Evolutionary conservation across 2,113 vertebrate genomes (phyloP).

Genomic region (Chaenogobius annularis): DNA sequence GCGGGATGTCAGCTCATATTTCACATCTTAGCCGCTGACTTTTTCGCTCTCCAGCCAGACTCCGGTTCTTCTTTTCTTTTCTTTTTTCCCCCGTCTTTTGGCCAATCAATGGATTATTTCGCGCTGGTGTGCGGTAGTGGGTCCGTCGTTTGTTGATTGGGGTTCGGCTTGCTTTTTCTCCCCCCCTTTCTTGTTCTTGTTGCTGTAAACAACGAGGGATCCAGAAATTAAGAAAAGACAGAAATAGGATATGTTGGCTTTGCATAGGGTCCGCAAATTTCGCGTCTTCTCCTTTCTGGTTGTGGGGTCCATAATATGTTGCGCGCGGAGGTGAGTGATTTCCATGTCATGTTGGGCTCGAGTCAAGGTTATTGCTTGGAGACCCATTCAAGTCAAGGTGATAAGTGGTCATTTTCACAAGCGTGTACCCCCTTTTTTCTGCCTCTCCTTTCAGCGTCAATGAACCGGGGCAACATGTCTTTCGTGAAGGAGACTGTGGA

Average conservation of each 20-base stretch:
- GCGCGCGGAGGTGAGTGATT: slow-evolving; percentile 69
- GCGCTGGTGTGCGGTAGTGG: slow-evolving; percentile 43
- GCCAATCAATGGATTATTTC: slow-evolving; percentile 57
- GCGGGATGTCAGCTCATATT: slow-evolving; percentile 46
- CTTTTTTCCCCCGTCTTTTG: not conserved
- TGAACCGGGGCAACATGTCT: slow-evolving; percentile 92
- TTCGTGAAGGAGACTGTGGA: slow-evolving; percentile 95
- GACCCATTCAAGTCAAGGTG: slow-evolving; percentile 22
- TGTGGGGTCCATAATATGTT: slow-evolving; percentile 70
- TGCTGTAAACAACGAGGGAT: slow-evolving; percentile 25
- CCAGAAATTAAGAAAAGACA: slow-evolving; percentile 4
- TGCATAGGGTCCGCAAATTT: slow-evolving; percentile 54
- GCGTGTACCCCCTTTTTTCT: not conserved
- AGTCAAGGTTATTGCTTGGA: slow-evolving; percentile 61
- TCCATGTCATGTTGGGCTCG: slow-evolving; percentile 3
- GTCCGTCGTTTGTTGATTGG: slow-evolving; percentile 36
- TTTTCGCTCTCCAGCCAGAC: not conserved
- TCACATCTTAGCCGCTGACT: slow-evolving; percentile 51
- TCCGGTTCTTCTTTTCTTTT: slow-evolving; percentile 35
- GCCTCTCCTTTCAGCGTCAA: slow-evolving; percentile 79
- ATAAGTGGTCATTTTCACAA: slow-evolving; percentile 4
- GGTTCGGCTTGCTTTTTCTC: not conserved
- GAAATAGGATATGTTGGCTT: slow-evolving; percentile 48
- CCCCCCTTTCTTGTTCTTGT: slow-evolving; percentile 19
- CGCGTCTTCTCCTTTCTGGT: slow-evolving; percentile 67